Percentiles rank a stretch among this genome's conserved stretches.
phyloP scores from a whole-genome alignment of 1,140 invertebrate species.

The Melipona quadrifasciata region DNA sequence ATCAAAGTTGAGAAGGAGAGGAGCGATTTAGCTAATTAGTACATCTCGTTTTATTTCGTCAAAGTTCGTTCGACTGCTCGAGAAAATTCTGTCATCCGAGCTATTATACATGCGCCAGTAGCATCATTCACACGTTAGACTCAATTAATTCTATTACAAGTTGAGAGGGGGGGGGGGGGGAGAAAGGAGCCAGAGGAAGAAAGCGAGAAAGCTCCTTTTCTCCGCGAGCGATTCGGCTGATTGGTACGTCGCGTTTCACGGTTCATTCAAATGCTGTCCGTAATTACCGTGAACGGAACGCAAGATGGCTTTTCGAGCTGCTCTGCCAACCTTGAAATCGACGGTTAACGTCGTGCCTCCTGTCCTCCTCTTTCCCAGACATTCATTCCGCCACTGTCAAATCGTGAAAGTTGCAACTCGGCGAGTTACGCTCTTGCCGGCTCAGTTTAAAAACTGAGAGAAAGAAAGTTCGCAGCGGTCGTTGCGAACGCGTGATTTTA shows the following conservation, averaged over 20 bases:
- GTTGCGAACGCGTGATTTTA: background rate
- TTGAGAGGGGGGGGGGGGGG: background rate
- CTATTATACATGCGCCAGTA: no score
- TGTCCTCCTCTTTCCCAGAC: slow-evolving; percentile 43
- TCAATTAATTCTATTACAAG: background rate
- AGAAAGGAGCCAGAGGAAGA: background rate
- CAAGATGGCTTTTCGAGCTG: background rate
- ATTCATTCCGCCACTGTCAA: slow-evolving; percentile 23
- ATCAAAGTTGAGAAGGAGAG: no score
- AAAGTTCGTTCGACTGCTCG: no score
- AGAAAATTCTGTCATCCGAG: no score
- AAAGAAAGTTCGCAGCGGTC: background rate
- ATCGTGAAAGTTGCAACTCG: slow-evolving; percentile 45
- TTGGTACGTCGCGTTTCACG: slow-evolving; percentile 23
- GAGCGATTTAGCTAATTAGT: no score
- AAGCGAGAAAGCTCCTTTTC: slow-evolving; percentile 58
- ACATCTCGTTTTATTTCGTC: no score
- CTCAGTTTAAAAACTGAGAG: background rate
- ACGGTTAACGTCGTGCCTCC: slow-evolving; percentile 39
- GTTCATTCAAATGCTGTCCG: slow-evolving; percentile 48
- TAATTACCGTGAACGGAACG: slow-evolving; percentile 37
- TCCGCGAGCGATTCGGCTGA: slow-evolving; percentile 10
- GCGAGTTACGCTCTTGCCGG: background rate
- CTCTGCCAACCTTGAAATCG: slow-evolving; percentile 54
- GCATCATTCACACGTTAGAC: background rate